Percentiles rank a stretch among this genome's conserved stretches.
Evolutionary conservation across 2,113 vertebrate genomes (phyloP).

Genomic region (Tympanuchus pallidicinctus): DNA sequence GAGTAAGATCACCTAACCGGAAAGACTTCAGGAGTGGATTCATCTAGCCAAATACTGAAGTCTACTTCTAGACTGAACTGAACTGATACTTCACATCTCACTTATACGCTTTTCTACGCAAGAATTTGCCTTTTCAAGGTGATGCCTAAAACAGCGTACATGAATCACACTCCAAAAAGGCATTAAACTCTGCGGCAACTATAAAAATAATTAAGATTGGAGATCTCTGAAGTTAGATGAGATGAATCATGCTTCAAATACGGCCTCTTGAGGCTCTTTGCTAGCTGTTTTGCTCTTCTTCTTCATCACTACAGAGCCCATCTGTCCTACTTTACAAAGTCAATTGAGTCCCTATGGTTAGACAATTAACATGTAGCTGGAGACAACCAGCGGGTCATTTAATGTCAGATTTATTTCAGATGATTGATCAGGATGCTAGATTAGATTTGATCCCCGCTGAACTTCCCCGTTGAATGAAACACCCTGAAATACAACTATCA

Average conservation of each 20-base stretch:
- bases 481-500: conserved; percentile 19
- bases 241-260: background rate
- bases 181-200: background rate
- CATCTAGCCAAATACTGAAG: background rate
- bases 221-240: background rate
- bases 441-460: conserved; percentile 53
- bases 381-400: conserved; percentile 33
- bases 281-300: conserved; percentile 26
- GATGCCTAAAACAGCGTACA: background rate
- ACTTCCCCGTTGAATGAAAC: background rate
- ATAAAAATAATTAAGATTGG: background rate
- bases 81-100: background rate
- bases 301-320: background rate
- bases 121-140: background rate
- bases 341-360: conserved; percentile 26
- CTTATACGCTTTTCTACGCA: background rate
- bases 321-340: conserved; percentile 49
- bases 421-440: conserved; percentile 50
- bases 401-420: conserved; percentile 54
- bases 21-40: background rate
- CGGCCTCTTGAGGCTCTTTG: background rate
- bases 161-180: background rate
- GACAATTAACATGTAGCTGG: conserved; percentile 52
- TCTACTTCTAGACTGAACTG: background rate
- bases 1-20: background rate